Percentiles rank a stretch among this genome's conserved stretches.
Conservation (phyloP, 2,888 invertebrate genomes). For the Julus scandinavius region DNA sequence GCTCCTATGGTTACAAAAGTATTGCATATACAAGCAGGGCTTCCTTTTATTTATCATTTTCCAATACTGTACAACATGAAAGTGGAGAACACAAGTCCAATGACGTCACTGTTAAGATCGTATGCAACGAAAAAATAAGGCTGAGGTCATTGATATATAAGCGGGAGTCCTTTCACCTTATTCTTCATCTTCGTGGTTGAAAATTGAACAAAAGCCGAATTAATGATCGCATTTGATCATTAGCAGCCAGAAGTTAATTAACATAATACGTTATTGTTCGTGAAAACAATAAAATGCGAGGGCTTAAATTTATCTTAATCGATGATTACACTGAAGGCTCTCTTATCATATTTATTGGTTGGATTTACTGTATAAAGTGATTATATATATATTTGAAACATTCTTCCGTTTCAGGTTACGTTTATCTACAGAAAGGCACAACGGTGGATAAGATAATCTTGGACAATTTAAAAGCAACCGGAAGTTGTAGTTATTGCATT, state of each 20-base stretch:
- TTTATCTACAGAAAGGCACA: conserved; percentile 52
- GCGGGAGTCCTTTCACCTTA: neutral
- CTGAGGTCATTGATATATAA: neutral
- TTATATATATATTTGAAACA: neutral
- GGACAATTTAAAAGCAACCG: conserved; percentile 41
- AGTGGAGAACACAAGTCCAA: no score
- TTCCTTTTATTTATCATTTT: no score
- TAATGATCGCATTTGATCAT: neutral
- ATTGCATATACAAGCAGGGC: no score
- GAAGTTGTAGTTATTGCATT: conserved; percentile 45
- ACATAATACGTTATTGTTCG: neutral
- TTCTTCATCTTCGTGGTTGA: neutral
- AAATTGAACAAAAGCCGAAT: neutral
- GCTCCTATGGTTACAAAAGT: no score
- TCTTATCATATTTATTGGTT: neutral
- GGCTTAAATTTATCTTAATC: neutral
- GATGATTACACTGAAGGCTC: neutral
- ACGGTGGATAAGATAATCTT: conserved; percentile 51
- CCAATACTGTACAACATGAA: no score
- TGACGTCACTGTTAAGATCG: no score
- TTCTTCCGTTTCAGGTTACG: conserved; percentile 44
- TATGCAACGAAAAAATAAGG: neutral
- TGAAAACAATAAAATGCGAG: neutral
- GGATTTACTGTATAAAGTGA: neutral
- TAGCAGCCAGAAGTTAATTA: neutral